A percentile compares a stretch with the other conserved stretches of the same genome.
Conservation (phyloP, 2,888 invertebrate species). For the Coelinius sp. region DNA sequence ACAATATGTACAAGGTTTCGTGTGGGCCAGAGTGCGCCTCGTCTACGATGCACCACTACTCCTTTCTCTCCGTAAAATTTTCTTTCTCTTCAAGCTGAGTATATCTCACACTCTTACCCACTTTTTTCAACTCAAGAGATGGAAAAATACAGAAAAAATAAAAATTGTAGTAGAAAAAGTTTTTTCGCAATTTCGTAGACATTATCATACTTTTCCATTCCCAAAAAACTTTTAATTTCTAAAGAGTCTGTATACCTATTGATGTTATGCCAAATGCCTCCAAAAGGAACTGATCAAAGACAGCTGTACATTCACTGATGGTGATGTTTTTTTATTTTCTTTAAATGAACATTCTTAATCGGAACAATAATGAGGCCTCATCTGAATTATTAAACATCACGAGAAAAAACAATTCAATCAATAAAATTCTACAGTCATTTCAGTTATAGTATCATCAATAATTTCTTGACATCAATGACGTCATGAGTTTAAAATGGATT, state of each 20-base stretch:
- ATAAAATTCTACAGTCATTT: not conserved
- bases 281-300: not conserved
- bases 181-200: slow-evolving; percentile 8
- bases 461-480: not conserved
- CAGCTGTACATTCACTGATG: no score
- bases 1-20: slow-evolving; percentile 3
- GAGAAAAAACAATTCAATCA: no score
- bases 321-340: no score
- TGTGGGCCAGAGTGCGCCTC: not conserved
- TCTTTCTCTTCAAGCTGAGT: not conserved
- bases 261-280: not conserved
- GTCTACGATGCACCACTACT: not conserved
- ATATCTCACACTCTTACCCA: not conserved
- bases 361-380: no score
- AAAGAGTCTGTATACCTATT: not conserved
- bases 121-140: not conserved
- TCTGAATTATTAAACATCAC: no score
- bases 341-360: no score
- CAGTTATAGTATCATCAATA: not conserved
- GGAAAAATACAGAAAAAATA: not conserved
- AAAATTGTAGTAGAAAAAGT: not conserved
- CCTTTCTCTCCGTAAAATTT: not conserved
- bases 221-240: not conserved
- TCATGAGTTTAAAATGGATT: not conserved
- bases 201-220: not conserved